Percentiles rank a stretch among this genome's conserved stretches.
These are phyloP conservation scores for Hyperoplus immaculatus DNA, from an alignment of 2,797 vertebrate genomes.

Conservation along the genomic window DNA sequence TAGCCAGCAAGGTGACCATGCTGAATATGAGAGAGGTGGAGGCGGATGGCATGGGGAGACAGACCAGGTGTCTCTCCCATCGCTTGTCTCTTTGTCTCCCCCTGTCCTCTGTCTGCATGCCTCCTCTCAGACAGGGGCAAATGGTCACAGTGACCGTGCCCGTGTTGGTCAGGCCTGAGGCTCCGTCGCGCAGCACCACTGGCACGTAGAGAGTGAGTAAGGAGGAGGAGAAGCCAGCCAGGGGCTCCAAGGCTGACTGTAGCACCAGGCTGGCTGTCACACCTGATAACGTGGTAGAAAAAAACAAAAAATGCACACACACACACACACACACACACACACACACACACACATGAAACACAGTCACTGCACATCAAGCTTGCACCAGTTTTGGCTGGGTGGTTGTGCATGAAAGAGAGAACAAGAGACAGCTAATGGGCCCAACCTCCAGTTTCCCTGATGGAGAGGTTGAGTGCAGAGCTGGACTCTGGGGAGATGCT, in stretches of 20 bases:
- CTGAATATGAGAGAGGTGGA: slow-evolving; percentile 89
- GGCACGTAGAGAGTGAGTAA: slow-evolving; percentile 88
- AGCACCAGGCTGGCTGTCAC: slow-evolving; percentile 91
- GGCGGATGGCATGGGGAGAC: slow-evolving; percentile 76
- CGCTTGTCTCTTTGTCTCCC: slow-evolving; percentile 71
- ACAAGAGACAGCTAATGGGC: background rate
- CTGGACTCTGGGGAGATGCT: slow-evolving; percentile 85
- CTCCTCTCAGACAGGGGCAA: slow-evolving; percentile 90
- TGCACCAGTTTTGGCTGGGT: slow-evolving; percentile 13
- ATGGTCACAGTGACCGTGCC: slow-evolving; percentile 91
- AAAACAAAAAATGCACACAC: background rate
- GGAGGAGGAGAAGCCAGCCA: slow-evolving; percentile 80
- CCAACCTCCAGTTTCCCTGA: slow-evolving; percentile 88
- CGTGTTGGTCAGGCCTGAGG: slow-evolving; percentile 89
- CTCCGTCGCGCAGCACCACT: slow-evolving; percentile 89
- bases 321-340: no score
- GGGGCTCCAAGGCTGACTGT: slow-evolving; percentile 83
- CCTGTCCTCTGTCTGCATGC: slow-evolving; percentile 86
- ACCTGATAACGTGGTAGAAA: slow-evolving; percentile 76
- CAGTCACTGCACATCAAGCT: slow-evolving; percentile 20
- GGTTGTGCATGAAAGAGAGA: slow-evolving; percentile 10
- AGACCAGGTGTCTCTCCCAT: slow-evolving; percentile 83
- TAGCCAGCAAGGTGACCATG: slow-evolving; percentile 89
- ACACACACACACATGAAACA: slow-evolving; percentile 32
- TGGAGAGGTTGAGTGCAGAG: slow-evolving; percentile 86